Evolutionary conservation across 1,140 invertebrate species (phyloP).

Genomic region (Drosophila azteca): DNA sequence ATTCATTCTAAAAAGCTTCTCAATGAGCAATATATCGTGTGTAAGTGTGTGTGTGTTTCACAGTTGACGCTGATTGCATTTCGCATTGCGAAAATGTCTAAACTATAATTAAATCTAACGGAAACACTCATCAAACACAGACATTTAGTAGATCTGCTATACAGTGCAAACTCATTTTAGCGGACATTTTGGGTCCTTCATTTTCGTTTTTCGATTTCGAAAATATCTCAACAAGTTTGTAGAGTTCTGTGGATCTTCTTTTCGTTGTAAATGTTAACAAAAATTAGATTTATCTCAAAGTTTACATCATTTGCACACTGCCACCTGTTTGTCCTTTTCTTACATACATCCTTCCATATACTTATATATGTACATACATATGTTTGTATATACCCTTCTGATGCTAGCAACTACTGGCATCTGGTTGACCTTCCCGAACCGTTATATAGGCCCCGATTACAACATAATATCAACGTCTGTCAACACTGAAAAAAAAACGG

Average conservation of each 20-base stretch:
- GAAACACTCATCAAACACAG: conserved; percentile 28
- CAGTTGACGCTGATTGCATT: not conserved
- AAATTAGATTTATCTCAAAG: no score
- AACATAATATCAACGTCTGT: conserved; percentile 59
- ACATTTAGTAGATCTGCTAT: no score
- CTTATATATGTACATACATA: not conserved
- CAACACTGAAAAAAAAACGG: conserved; percentile 18
- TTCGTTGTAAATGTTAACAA: conserved; percentile 27
- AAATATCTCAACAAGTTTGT: no score
- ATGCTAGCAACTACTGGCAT: conserved; percentile 20
- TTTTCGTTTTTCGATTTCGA: not conserved
- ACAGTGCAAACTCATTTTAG: no score
- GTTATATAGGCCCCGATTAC: conserved; percentile 71
- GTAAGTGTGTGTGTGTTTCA: conserved; percentile 17
- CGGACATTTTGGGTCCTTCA: not conserved
- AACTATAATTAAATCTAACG: conserved; percentile 12
- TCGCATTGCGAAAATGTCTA: conserved; percentile 7
- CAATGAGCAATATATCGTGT: conserved; percentile 5
- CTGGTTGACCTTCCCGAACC: conserved; percentile 76
- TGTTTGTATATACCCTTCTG: not conserved
- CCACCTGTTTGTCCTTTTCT: conserved; percentile 21
- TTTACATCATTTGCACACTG: conserved; percentile 18
- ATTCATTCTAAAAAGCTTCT: conserved; percentile 37
- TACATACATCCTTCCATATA: conserved; percentile 39
- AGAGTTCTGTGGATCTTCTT: conserved; percentile 5